Percentiles rank a stretch among this genome's conserved stretches.
Conservation (phyloP, 2,797 vertebrate species). For the Staurois parvus region DNA sequence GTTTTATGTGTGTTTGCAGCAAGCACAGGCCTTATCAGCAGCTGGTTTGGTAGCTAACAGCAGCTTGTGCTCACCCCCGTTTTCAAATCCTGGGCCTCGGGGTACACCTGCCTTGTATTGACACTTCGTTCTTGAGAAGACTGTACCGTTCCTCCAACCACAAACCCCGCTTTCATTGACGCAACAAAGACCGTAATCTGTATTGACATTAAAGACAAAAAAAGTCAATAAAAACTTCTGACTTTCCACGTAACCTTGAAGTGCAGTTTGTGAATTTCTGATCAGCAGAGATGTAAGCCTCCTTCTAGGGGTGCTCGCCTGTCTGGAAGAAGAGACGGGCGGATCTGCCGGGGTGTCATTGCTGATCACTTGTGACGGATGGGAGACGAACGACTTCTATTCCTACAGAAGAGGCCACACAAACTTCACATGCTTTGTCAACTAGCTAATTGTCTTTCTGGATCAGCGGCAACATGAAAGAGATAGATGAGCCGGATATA, state of each 20-base stretch:
- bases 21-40: no score
- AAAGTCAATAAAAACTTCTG: constrained; percentile 15
- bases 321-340: not conserved
- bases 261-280: not conserved
- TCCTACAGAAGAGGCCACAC: not conserved
- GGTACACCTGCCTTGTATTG: not conserved
- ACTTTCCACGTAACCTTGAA: constrained; percentile 11
- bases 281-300: not conserved
- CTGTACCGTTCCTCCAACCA: not conserved
- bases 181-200: not conserved
- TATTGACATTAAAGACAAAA: not conserved
- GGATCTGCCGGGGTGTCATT: not conserved
- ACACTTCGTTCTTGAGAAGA: not conserved
- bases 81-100: not conserved
- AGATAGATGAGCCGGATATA: not conserved
- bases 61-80: no score
- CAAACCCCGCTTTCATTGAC: not conserved
- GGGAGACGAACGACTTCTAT: not conserved
- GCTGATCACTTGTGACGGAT: not conserved
- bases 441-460: constrained; percentile 12
- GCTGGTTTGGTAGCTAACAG: no score
- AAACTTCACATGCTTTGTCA: constrained; percentile 3
- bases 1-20: no score
- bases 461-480: constrained; percentile 5
- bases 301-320: not conserved